Base-by-base conservation (phyloP, 2,113 vertebrate genomes). In the Cercopithecus mona region DNA sequence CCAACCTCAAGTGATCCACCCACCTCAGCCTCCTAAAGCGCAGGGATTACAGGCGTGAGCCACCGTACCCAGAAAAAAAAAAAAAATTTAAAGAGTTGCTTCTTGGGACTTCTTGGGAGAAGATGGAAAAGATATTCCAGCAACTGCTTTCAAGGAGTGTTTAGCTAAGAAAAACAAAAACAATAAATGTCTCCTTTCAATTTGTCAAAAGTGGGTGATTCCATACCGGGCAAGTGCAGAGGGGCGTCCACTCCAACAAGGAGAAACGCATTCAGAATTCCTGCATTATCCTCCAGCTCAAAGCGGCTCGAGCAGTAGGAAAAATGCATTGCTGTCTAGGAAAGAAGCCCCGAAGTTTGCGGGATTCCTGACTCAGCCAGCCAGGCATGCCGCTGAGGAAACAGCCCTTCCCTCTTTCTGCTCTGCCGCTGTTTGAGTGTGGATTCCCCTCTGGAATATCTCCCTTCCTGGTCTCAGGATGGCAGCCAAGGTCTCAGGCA, bases 351-450 rank as follows among this genome's bases (percentile, higher is more conserved):
- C 0, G 32, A 27, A 5, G 32, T 6, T 13, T 2, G 9, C 43
- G 6, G 35, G 32, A 25, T 35, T 45, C 9, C 8, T 9, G 5
- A 5, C 88, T 59, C 25, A 30, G 8, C 35, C 3, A 12, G 11
- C 14, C 52, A 16, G 0, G 4, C 0, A 38, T 0, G 35, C 57
- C 35, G 0, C 2, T 0, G 43, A 30, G 76, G 25, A 55, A 18
- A 1, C 8, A 1, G 88, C 3, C 48, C 43, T 4, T 25, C 48
- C 18, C 3, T 2, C 45, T 70, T 40, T 16, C 75, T 6, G 0
- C 86, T 50, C 30, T 4, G n/a, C 23, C 3, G 0, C 23, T 40
- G 2, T 5, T 0, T 3, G 14, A 30, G 61, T 0, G 18, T 10
- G 61, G 61, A 1, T 52, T 61, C 23, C 59, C 25, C 8, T 20